Base-by-base conservation (phyloP, 2,797 vertebrate species). In the Melanogrammus aeglefinus region DNA sequence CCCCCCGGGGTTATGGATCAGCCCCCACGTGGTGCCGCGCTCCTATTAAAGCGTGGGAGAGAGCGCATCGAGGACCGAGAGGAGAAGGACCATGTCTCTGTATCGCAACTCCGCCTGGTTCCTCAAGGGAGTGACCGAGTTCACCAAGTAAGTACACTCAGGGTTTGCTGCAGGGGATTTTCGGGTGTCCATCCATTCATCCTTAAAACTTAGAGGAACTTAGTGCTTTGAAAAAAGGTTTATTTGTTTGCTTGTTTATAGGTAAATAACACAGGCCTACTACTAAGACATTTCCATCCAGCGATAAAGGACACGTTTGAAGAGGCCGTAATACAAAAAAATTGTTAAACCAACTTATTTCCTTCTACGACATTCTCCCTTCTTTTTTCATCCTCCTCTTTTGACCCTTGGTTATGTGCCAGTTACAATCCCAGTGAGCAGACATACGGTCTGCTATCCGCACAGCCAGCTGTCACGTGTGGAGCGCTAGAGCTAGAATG, bases 91-190 rank as follows among this genome's bases (percentile, higher is more conserved):
- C 81, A 95, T 94, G 94, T 95, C 94, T 92, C 91, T 95, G 87
- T 95, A 95, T 87, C 92, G 94, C 75, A 94, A 95, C 91, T 94
- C 92, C 76, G 92, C 93, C 85, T 94, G 93, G 94, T 95, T 94
- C 88, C 83, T 94, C 79, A 95, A 95, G 89, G 94, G 94, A 78
- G 79, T 94, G 80, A 93, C 92, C 78, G 93, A 94, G 88, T 95
- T 94, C 88, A 95, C 94, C 87, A 95, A 91, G 94, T 95, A 93
- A 87, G 92, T 79, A 1, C 6, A 13, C 2, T 73, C 35, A 6
- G 10, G 12, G n/a, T 51, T 31, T 75, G 27, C 29, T 31, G 44
- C 44, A 47, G 44, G 3, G 63, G 24, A 6, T 69, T n/a, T 5
- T 69, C 8, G 63, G 27, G 39, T 12, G 27, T 69, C 47, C 16